Evolutionary conservation across 2,113 vertebrate species (phyloP).

Genomic region (Leptodactylus fuscus): DNA sequence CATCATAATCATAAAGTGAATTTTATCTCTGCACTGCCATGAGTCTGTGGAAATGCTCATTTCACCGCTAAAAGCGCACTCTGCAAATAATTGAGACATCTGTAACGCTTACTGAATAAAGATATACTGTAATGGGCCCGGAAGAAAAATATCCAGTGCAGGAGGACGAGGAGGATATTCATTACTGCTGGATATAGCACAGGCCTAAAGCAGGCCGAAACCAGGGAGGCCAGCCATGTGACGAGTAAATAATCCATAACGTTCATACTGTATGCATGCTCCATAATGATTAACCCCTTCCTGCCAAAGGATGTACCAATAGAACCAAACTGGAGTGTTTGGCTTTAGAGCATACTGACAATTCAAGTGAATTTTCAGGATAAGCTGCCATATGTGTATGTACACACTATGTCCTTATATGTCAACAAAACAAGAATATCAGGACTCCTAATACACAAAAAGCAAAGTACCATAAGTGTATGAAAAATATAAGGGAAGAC

Average conservation of each 20-base stretch:
- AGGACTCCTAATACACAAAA: too few species aligned
- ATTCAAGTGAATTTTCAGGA: too few species aligned
- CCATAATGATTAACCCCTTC: neutral
- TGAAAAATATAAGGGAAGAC: too few species aligned
- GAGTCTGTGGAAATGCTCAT: conserved; percentile 18
- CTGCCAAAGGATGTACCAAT: too few species aligned
- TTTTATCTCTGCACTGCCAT: conserved; percentile 17
- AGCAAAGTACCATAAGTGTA: too few species aligned
- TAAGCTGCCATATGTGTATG: too few species aligned
- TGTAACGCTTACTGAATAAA: neutral
- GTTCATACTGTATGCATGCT: neutral
- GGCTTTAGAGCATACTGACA: too few species aligned
- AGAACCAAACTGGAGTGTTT: too few species aligned
- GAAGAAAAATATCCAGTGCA: neutral
- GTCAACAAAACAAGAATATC: too few species aligned
- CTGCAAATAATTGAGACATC: conserved; percentile 41
- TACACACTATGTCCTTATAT: too few species aligned
- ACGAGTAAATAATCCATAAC: neutral
- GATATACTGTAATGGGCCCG: neutral
- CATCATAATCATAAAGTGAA: conserved; percentile 41
- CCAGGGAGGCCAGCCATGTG: neutral
- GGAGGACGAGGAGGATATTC: neutral
- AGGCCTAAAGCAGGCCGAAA: too few species aligned
- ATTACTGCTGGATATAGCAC: neutral
- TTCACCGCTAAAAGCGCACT: conserved; percentile 21